Evolutionary conservation across 2,797 vertebrate species (phyloP).

Genomic region (Microhierax caerulescens): DNA sequence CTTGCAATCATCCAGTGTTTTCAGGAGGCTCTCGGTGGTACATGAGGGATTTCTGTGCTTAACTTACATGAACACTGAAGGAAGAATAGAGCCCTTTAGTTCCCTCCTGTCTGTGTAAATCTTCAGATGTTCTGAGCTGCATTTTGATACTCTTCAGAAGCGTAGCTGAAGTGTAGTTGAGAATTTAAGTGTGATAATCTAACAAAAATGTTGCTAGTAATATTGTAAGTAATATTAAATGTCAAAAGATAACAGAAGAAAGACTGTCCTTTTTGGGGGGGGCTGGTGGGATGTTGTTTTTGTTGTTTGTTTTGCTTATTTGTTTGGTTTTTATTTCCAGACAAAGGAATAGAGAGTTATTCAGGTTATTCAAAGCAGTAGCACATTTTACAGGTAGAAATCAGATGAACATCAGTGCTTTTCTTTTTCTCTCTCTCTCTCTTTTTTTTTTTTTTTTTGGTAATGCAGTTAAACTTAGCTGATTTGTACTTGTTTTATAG

Average conservation of each 20-base stretch:
- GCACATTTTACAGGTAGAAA: background rate
- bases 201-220: background rate
- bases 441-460: background rate
- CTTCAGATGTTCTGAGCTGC: slow-evolving; percentile 19
- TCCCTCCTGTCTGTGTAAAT: background rate
- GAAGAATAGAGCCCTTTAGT: background rate
- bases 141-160: slow-evolving; percentile 25
- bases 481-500: slow-evolving; percentile 24
- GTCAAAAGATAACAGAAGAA: slow-evolving; percentile 43
- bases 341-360: background rate
- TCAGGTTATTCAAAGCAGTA: slow-evolving; percentile 15
- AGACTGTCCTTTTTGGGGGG: background rate
- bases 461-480: background rate
- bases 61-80: background rate
- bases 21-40: background rate
- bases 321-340: background rate
- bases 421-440: background rate
- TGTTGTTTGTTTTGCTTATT: too few species aligned
- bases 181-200: slow-evolving; percentile 40
- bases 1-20: background rate
- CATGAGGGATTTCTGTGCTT: background rate
- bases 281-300: too few species aligned
- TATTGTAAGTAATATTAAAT: slow-evolving; percentile 32
- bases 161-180: background rate
- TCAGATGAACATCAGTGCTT: background rate